Evolutionary conservation across 2,888 invertebrate species (phyloP), one percentile per base, ranked within the genome.

Genomic region (Disparrhopalites patrizii): DNA sequence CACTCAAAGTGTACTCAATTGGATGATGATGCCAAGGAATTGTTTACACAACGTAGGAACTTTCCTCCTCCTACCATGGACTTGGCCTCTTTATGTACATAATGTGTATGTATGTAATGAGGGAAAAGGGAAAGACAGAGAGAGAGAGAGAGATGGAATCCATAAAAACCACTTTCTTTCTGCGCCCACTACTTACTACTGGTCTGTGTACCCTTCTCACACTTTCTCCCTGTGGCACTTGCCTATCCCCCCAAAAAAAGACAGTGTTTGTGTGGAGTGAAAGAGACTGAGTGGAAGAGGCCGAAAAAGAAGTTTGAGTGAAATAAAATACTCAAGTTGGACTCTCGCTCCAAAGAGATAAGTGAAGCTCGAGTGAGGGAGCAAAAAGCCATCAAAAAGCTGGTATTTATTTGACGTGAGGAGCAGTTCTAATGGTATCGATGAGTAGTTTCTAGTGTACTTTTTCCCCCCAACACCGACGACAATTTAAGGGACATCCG

Each of bases 371-470:
- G 8, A 40, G 27, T n/a, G 54, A 15, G 27, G 38, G 1, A 38
- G 38, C 5, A 50, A 50, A 50, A 60, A 61, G 51, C 61, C 27
- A 61, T 61, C 61, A 61, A 51, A 61, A 60, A n/a, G n/a, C 60
- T 60, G 36, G 51, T 61, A 61, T 61, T 61, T 61, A 61, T 61
- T 61, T 61, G 61, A 61, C 61, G 61, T 61, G 61, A 36, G 31
- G 61, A 61, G 61, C 33, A 51, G 50, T 50, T 61, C 36, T 61
- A 61, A 61, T 61, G 51, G 61, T 36, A 52, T 61, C 52, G 33
- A 50, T 61, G 61, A 61, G 61, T 61, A 61, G 51, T 36, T 61
- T 61, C 61, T 61, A 61, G 61, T 51, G 61, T 61, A 61, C 51
- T 61, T 33, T 28, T 20, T n/a, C n/a, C n/a, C n/a, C n/a, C 51